Evolutionary conservation across 2,113 vertebrate genomes (phyloP).

Genomic region (Andinoacara biseriatus): DNA sequence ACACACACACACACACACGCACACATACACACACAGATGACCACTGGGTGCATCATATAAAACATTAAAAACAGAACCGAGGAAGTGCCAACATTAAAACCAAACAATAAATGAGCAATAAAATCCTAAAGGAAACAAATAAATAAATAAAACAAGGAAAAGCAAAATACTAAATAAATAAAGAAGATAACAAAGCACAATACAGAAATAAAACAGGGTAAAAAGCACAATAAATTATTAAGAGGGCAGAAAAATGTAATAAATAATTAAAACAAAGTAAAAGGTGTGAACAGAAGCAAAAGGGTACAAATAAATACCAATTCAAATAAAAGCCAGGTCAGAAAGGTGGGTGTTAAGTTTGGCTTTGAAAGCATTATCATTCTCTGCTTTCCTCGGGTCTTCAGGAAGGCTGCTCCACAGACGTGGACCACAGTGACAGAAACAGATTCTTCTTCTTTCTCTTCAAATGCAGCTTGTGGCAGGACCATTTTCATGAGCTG

Average conservation of each 20-base stretch:
- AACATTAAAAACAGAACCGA: no score
- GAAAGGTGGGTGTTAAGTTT: background rate
- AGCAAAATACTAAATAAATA: background rate
- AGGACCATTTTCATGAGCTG: conserved; percentile 5
- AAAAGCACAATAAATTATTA: background rate
- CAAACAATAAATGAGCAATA: no score
- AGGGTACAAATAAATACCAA: background rate
- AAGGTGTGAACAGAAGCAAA: background rate
- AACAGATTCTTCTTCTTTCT: background rate
- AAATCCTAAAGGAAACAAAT: no score
- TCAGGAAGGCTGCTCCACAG: background rate
- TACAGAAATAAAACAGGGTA: background rate
- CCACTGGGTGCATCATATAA: no score
- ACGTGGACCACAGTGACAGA: background rate
- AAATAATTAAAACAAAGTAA: background rate
- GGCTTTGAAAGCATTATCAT: background rate
- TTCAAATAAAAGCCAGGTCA: no score
- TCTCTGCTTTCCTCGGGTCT: background rate
- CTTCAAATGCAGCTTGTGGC: background rate
- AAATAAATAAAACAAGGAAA: no score
- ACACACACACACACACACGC: no score
- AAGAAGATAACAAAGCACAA: background rate
- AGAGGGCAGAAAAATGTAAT: background rate
- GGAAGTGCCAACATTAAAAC: no score
- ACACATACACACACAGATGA: no score